Evolutionary conservation across 2,113 vertebrate genomes (phyloP), one percentile per base, ranked within the genome.

Genomic region (Prochilodus magdalenae): DNA sequence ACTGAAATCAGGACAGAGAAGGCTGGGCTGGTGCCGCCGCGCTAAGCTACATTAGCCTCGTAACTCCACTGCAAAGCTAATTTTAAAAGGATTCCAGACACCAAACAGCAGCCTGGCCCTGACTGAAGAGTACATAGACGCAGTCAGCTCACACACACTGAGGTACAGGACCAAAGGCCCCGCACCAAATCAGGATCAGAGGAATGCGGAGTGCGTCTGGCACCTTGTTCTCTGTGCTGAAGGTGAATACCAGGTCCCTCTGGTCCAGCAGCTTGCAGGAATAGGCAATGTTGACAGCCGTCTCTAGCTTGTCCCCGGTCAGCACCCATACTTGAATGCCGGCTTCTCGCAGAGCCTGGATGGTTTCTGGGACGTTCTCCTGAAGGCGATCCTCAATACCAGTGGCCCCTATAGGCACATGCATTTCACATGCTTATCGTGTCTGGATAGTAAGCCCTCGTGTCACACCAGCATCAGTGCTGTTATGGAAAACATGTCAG

Each of bases 281-380:
- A 84, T 98, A 95, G 15, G 96, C 96, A 6, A 99, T 96, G 83
- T 97, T 99, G 88, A 99, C 88, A 0, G 98, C 97, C 75, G 98
- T 99, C 92, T 99, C 97, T 26, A 95, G 93, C 88, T 99, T 99
- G 91, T 99, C 98, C 73, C 97, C 98, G 4, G 98, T 99, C 90
- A 99, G 87, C 84, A 99, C 96, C 97, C 97, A 99, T 79, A 97
- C 91, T 87, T 95, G 93, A 80, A 99, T 96, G n/a, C 97, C 97
- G 53, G 97, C 97, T 82, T 96, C 95, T 78, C 91, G 90, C 80
- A 99, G 95, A 1, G 97, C 94, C 2, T 90, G 51, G 0, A 98
- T 92, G 29, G 97, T 97, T 79, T 97, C 96, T 76, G 96, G 95
- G 73, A 98, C 97, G 0, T 91, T 95, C 1, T 97, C 97, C 77